Evolutionary conservation across 1,140 invertebrate genomes (phyloP), one percentile per base, ranked within the genome.

Genomic region (Delia radicum): DNA sequence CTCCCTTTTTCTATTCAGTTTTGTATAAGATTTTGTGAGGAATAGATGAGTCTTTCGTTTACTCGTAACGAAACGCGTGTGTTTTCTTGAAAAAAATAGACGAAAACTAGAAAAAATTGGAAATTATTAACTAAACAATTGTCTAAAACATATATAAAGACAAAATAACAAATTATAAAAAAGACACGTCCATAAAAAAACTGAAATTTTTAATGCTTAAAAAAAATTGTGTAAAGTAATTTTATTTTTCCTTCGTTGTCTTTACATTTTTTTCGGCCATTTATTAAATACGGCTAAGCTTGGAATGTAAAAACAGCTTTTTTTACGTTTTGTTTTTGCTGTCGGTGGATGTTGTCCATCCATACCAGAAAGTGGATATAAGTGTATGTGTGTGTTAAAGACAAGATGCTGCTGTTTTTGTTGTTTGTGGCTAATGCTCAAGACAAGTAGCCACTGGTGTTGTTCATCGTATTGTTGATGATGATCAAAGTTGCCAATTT

Each of bases 361-460:
- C n/a, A n/a, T 21, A 2, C 48, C 21, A 55, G 10, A 55, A 55
- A 55, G 48, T 55, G 18, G 18, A 21, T 21, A 31, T 69, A 13
- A 33, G n/a, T 33, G 29, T 37, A 31, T 69, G n/a, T 37, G 4
- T 37, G 65, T 69, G 15, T 37, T 21, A 21, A 37, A 69, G 31
- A 69, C n/a, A 69, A 37, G 65, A 33, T 69, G 65, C 65, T 69
- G 28, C 27, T 12, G 62, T 63, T 13, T 13, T 63, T 67, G n/a
- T 37, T 69, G 8, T 33, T 69, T 37, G 65, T 33, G 29, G 29
- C 65, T 33, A 69, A n/a, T 69, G 65, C 31, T 69, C 29, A 69
- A 69, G 65, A 69, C 65, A 33, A 69, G 65, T 69, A 69, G 65
- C 65, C 48, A 55, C n/a, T 21, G n/a, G n/a, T n/a, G n/a, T 21